Percentiles rank a stretch among this genome's conserved stretches.
Evolutionary conservation across 2,797 vertebrate species (phyloP).

Genomic region (Pterois miles): DNA sequence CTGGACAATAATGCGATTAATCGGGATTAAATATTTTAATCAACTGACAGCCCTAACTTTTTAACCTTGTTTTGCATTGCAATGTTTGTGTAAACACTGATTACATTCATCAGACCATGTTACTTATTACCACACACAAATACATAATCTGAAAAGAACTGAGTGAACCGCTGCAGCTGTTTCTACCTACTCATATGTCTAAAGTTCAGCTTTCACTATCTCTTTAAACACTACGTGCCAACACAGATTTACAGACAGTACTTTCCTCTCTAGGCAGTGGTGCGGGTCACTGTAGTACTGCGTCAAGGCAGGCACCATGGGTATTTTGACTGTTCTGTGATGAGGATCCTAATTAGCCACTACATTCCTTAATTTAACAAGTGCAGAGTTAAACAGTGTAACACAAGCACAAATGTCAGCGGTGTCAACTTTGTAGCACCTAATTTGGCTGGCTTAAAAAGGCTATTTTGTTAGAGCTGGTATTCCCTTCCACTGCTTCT

Average conservation of each 20-base stretch:
- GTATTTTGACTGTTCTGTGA: slow-evolving; percentile 59
- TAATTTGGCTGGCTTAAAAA: slow-evolving; percentile 51
- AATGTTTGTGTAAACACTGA: neutral
- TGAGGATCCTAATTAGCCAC: slow-evolving; percentile 64
- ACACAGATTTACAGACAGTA: slow-evolving; percentile 9
- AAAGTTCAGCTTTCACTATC: slow-evolving; percentile 11
- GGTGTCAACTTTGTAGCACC: slow-evolving; percentile 30
- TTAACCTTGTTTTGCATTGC: neutral
- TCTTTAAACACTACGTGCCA: slow-evolving; percentile 4
- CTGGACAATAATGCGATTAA: no score
- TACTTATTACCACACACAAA: neutral
- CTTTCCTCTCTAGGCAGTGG: slow-evolving; percentile 20
- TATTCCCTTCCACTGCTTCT: slow-evolving; percentile 25
- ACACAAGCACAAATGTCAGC: slow-evolving; percentile 59
- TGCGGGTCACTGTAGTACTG: slow-evolving; percentile 36
- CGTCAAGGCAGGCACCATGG: slow-evolving; percentile 36
- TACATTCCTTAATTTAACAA: slow-evolving; percentile 69
- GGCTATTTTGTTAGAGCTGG: slow-evolving; percentile 22
- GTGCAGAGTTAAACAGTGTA: slow-evolving; percentile 53
- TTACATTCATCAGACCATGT: neutral
- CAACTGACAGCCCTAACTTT: no score
- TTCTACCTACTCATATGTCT: neutral
- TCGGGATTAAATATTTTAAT: no score
- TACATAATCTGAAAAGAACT: neutral
- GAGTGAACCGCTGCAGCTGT: neutral